These are phyloP conservation scores for Pandion haliaetus DNA, from an alignment of 2,113 vertebrate genomes.

Conservation along the genomic window DNA sequence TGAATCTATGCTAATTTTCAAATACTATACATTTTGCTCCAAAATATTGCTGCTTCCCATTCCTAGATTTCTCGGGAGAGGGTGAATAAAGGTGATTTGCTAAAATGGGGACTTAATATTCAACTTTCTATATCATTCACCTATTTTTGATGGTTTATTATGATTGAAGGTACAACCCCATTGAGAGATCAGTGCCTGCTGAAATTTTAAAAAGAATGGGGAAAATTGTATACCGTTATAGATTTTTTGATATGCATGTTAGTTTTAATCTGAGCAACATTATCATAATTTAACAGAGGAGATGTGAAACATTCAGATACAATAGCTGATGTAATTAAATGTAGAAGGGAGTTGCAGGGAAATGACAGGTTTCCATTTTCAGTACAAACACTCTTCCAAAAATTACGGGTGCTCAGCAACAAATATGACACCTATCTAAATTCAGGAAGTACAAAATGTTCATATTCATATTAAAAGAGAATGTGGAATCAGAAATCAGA, in stretches of 20 bases:
- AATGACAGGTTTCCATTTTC: slow-evolving; percentile 3
- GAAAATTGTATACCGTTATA: not conserved
- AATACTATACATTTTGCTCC: not conserved
- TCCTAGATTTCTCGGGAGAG: not conserved
- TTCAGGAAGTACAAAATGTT: not conserved
- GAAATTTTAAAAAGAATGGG: not conserved
- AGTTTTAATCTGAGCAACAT: not conserved
- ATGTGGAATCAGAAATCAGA: not conserved
- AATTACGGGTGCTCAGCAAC: slow-evolving; percentile 34
- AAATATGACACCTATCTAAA: slow-evolving; percentile 5
- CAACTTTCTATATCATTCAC: not conserved
- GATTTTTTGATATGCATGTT: not conserved
- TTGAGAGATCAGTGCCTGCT: not conserved
- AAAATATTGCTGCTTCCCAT: not conserved
- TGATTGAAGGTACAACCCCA: not conserved
- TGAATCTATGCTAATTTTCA: accelerated
- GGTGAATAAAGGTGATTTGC: not conserved
- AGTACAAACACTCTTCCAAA: not conserved
- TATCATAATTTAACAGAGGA: not conserved
- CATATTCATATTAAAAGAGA: not conserved
- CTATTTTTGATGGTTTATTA: not conserved
- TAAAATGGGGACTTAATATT: not conserved
- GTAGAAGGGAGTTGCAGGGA: not conserved
- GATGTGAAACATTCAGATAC: not conserved
- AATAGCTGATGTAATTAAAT: not conserved